These are phyloP conservation scores for Chunga burmeisteri DNA, from an alignment of 2,113 vertebrate species.

Conservation along the genomic window DNA sequence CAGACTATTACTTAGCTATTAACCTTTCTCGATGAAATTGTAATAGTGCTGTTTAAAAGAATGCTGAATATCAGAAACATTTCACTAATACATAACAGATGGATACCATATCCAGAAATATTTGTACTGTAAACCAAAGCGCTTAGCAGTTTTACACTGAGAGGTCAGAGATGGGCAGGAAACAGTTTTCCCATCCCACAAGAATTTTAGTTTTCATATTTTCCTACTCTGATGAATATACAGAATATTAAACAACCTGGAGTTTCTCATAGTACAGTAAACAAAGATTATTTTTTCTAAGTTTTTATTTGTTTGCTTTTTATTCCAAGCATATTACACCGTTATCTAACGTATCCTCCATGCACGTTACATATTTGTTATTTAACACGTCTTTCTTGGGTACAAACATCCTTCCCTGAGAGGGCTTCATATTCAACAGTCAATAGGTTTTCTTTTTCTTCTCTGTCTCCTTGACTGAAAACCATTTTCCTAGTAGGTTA, in stretches of 20 bases:
- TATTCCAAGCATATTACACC: not conserved
- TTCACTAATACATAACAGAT: conserved; percentile 66
- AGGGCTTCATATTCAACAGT: not conserved
- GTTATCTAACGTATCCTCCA: not conserved
- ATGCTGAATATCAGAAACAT: conserved; percentile 67
- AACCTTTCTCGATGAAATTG: conserved; percentile 57
- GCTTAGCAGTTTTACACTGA: conserved; percentile 52
- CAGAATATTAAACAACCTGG: conserved; percentile 30
- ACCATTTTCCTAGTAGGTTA: not conserved
- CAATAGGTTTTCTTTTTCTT: not conserved
- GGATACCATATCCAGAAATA: conserved; percentile 59
- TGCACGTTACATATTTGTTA: not conserved
- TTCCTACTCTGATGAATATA: conserved; percentile 21
- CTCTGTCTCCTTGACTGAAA: not conserved
- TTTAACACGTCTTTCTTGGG: not conserved
- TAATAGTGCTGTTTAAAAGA: conserved; percentile 54
- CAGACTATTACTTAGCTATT: conserved; percentile 55
- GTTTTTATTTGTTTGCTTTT: conserved; percentile 2
- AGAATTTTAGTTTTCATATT: conserved; percentile 45
- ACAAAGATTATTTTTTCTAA: not conserved
- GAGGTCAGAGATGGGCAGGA: conserved; percentile 61
- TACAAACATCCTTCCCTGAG: not conserved
- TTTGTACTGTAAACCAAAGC: conserved; percentile 59
- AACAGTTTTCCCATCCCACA: conserved; percentile 55
- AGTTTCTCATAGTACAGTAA: not conserved